Conservation (phyloP, 2,888 invertebrate genomes). For the Gari tellinella region DNA sequence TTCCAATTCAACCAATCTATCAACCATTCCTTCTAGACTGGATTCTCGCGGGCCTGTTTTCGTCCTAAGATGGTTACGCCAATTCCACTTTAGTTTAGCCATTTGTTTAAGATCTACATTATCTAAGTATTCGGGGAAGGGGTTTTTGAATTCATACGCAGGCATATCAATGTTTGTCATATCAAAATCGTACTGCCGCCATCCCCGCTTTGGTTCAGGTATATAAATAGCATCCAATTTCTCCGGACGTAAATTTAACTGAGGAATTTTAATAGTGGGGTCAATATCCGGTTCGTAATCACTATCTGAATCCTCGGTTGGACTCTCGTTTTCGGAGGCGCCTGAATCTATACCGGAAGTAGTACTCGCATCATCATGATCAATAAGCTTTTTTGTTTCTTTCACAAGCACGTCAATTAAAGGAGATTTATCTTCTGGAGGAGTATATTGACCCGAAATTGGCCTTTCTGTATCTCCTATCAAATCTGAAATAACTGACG, state of each 20-base stretch:
- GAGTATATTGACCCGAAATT: constrained; percentile 45
- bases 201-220: constrained; percentile 73
- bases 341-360: constrained; percentile 72
- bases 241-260: constrained; percentile 76
- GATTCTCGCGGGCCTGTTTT: constrained; percentile 49
- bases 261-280: constrained; percentile 60
- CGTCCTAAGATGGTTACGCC: constrained; percentile 66
- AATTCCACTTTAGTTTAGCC: constrained; percentile 67
- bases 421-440: constrained; percentile 51
- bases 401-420: constrained; percentile 48
- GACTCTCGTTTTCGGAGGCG: constrained; percentile 60
- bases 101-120: constrained; percentile 70
- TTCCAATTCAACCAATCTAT: constrained; percentile 74
- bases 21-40: constrained; percentile 63
- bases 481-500: constrained; percentile 64
- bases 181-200: constrained; percentile 78
- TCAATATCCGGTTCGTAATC: constrained; percentile 73
- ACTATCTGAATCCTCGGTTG: constrained; percentile 65
- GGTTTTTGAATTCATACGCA: constrained; percentile 70
- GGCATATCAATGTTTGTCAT: constrained; percentile 72
- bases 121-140: constrained; percentile 68
- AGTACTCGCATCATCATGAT: constrained; percentile 66
- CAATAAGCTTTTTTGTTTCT: constrained; percentile 48
- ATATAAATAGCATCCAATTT: constrained; percentile 74
- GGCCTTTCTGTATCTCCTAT: constrained; percentile 54